Evolutionary conservation across 2,888 invertebrate genomes (phyloP), one percentile per base, ranked within the genome.

Genomic region (Brachypalpus laphriformis): DNA sequence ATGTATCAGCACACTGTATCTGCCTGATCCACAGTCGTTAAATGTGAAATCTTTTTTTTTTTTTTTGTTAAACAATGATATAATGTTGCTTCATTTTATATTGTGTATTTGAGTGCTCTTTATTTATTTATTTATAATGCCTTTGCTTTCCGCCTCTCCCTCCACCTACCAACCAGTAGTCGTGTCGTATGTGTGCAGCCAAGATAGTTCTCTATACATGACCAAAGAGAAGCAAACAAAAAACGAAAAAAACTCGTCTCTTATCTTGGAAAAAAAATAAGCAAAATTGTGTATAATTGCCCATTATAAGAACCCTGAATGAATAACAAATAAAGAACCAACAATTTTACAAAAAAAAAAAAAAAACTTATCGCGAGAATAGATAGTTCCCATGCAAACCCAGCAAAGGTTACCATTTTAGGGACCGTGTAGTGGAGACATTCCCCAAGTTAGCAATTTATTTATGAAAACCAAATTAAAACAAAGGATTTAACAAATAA

Each of bases 201-300:
- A 49, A 77, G 77, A 82, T 77, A 82, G 54, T 59, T 77, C 71
- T 66, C 59, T 82, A n/a, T n/a, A 82, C 14, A 77, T 72, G 54
- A 14, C 78, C 20, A 82, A 57, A 66, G 56, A 49, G 45, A 28
- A 76, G 14, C 66, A 57, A 68, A 61, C 77, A 49, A 63, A 31
- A 40, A 42, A 45, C 4, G 1, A 34, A 49, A 61, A 61, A 37
- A 59, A 47, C 4, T 42, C 18, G 25, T 51, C 25, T 49, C 65
- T 77, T 82, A 82, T 82, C 82, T 72, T 57, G 28, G 8, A 18
- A 42, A 42, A 42, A 14, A 68, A 28, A 31, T n/a, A 25, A 25
- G 8, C n/a, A 51, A 42, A 51, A 20, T 5, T 59, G 16, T 47
- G 16, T 54, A 42, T 31, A 77, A 51, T 70, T 51, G 31, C 7